These are phyloP conservation scores for Noturus placidus DNA, from an alignment of 2,113 vertebrate species.

Conservation along the genomic window DNA sequence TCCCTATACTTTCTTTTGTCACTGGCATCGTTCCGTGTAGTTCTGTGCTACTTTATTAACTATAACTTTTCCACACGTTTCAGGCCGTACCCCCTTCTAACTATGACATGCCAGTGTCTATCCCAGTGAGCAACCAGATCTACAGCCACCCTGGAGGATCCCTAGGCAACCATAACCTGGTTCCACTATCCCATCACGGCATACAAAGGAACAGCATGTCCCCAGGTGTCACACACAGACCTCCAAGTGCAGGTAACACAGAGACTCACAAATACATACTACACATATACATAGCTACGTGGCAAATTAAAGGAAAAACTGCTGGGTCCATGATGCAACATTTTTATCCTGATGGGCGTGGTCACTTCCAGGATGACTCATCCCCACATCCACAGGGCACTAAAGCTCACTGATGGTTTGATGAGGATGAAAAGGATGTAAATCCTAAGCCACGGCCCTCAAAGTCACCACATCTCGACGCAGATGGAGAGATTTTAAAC, in stretches of 20 bases:
- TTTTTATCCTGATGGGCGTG: background rate
- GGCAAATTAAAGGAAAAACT: background rate
- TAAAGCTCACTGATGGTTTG: background rate
- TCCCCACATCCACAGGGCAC: background rate
- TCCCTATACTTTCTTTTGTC: background rate
- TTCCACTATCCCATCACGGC: slow-evolving; percentile 93
- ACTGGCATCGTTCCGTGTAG: background rate
- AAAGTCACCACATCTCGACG: background rate
- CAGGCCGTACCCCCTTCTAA: slow-evolving; percentile 95
- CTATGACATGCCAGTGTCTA: slow-evolving; percentile 98
- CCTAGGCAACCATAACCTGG: slow-evolving; percentile 94
- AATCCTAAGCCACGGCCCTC: background rate
- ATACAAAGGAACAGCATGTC: slow-evolving; percentile 99
- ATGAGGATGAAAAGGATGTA: background rate
- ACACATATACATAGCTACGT: background rate
- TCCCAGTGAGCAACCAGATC: slow-evolving; percentile 97
- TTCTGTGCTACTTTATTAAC: background rate
- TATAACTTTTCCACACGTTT: slow-evolving; percentile 22
- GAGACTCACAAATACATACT: slow-evolving; percentile 36
- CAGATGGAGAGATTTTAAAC: background rate
- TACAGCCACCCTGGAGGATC: slow-evolving; percentile 94
- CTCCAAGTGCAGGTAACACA: slow-evolving; percentile 94
- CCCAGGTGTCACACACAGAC: slow-evolving; percentile 93
- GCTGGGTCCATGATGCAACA: background rate
- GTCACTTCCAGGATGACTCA: background rate